phyloP scores from a whole-genome alignment of 2,113 vertebrate genomes.

The Megaceryle torquata region DNA sequence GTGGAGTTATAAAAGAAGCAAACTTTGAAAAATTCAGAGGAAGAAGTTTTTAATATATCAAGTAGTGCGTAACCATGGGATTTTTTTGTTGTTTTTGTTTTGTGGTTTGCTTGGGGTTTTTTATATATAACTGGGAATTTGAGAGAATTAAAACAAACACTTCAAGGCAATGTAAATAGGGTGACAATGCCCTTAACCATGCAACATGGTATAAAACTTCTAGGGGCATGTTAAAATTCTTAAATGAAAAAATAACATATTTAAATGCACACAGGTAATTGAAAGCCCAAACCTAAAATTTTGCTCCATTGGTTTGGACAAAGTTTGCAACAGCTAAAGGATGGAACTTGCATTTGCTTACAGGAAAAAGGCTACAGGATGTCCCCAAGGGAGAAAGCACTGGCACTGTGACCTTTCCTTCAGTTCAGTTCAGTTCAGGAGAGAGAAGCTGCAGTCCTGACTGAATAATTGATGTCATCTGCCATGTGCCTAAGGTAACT shows the following conservation, averaged over 20 bases:
- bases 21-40: not conserved
- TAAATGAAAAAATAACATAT: not conserved
- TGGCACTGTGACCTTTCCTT: not conserved
- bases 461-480: not conserved
- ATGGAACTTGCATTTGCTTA: not conserved
- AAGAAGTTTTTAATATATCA: not conserved
- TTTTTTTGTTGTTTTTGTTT: not conserved
- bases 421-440: rapidly evolving
- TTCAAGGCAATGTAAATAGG: not conserved
- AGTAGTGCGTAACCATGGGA: not conserved
- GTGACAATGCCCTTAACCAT: not conserved
- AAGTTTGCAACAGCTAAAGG: not conserved
- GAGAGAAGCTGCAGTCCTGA: not conserved
- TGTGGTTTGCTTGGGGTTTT: not conserved
- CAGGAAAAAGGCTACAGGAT: not conserved
- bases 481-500: not conserved
- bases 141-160: not conserved
- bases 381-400: not conserved
- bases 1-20: not conserved
- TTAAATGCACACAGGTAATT: not conserved
- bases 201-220: not conserved
- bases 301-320: not conserved
- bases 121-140: not conserved
- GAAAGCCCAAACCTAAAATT: not conserved
- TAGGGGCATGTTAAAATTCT: not conserved